Percentiles rank a stretch among this genome's conserved stretches.
Evolutionary conservation across 1,140 invertebrate species (phyloP).

Genomic region (Drosophila tropicalis): DNA sequence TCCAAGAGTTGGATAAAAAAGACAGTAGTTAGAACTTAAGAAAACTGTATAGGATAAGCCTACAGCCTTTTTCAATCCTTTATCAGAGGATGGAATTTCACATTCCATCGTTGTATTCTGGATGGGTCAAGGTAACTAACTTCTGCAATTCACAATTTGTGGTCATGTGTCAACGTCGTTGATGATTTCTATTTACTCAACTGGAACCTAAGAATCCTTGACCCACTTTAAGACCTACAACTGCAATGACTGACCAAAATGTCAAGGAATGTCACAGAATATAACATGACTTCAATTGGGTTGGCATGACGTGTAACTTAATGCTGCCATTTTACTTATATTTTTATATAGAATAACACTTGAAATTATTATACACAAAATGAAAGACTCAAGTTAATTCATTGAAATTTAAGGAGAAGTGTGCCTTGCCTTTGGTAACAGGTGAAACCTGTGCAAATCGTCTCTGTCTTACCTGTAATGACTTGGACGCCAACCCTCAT

Average conservation of each 20-base stretch:
- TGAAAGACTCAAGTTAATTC: slow-evolving; percentile 16
- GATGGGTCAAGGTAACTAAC: background rate
- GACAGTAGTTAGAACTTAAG: too few species aligned
- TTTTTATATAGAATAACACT: too few species aligned
- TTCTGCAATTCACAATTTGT: slow-evolving; percentile 39
- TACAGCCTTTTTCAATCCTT: too few species aligned
- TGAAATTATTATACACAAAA: too few species aligned
- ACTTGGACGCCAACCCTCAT: slow-evolving; percentile 75
- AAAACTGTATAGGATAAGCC: too few species aligned
- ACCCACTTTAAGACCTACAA: slow-evolving; percentile 50
- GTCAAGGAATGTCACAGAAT: slow-evolving; percentile 39
- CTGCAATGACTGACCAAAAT: slow-evolving; percentile 42
- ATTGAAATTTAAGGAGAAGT: slow-evolving; percentile 43
- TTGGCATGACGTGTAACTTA: slow-evolving; percentile 14
- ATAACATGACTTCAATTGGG: slow-evolving; percentile 53
- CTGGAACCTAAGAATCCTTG: slow-evolving; percentile 57
- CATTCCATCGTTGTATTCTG: background rate
- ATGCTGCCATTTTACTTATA: too few species aligned
- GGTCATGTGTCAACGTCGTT: slow-evolving; percentile 15
- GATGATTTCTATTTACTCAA: slow-evolving; percentile 28
- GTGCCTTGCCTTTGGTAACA: background rate
- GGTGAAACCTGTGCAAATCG: slow-evolving; percentile 15
- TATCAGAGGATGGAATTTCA: too few species aligned
- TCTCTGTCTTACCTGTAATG: slow-evolving; percentile 71
- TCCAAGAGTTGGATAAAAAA: slow-evolving; percentile 12